Percentiles rank a stretch among this genome's conserved stretches.
Evolutionary conservation across 1,140 invertebrate species (phyloP).

Genomic region (Berghia stephanieae): DNA sequence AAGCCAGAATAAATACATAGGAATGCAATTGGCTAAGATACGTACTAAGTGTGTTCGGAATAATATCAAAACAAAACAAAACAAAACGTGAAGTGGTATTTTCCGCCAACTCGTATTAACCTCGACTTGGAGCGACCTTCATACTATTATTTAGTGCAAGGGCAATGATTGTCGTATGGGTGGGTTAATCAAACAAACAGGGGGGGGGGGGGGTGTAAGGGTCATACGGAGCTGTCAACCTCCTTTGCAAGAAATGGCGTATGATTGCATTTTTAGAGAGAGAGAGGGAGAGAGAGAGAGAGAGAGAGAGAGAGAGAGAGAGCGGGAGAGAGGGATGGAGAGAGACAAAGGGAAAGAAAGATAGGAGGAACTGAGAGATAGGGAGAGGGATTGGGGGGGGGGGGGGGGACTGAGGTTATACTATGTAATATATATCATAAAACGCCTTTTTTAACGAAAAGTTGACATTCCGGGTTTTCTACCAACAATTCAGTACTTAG

Average conservation of each 20-base stretch:
- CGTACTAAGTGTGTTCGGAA: no score
- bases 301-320: not conserved
- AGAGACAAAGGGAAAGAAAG: constrained; percentile 16
- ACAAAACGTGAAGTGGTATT: no score
- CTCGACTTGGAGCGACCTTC: not conserved
- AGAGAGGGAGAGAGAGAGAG: constrained; percentile 11
- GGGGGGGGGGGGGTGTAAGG: not conserved
- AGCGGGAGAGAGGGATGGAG: constrained; percentile 16
- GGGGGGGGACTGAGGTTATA: no score
- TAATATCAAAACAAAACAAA: no score
- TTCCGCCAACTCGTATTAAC: no score
- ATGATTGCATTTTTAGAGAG: not conserved
- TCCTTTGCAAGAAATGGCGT: not conserved
- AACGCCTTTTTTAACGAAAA: no score
- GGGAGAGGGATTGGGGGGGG: not conserved
- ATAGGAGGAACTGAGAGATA: not conserved
- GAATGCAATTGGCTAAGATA: no score
- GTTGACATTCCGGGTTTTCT: no score
- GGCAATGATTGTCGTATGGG: not conserved
- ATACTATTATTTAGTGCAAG: not conserved
- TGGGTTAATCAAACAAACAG: not conserved
- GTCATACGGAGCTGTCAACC: not conserved
- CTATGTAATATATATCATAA: no score
- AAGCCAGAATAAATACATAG: no score
- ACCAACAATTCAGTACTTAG: no score